These are phyloP conservation scores for Rhingia campestris DNA, from an alignment of 2,888 invertebrate species.

Conservation along the genomic window DNA sequence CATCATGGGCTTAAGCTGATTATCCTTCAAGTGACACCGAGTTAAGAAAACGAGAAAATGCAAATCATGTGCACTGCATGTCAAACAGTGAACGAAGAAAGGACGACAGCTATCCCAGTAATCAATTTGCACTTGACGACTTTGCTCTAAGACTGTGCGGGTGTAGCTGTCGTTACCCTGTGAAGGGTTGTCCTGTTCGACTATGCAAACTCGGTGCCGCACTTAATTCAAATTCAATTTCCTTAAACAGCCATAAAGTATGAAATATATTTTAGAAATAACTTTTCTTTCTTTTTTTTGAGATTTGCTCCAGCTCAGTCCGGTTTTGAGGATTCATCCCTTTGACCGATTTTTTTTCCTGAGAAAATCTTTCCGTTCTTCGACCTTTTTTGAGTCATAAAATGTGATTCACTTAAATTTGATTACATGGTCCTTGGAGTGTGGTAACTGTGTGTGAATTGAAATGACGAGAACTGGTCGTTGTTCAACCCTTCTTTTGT, in stretches of 20 bases:
- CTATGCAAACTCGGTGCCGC: conserved; percentile 13
- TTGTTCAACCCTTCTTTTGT: conserved; percentile 49
- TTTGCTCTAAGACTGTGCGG: neutral
- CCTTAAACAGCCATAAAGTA: conserved; percentile 73
- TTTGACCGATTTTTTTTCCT: conserved; percentile 20
- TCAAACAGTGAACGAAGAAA: conserved; percentile 59
- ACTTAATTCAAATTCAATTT: conserved; percentile 74
- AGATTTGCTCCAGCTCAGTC: conserved; percentile 55
- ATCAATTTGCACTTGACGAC: conserved; percentile 68
- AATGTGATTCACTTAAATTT: conserved; percentile 72
- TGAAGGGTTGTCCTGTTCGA: conserved; percentile 16
- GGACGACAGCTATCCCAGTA: conserved; percentile 50
- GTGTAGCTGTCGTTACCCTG: conserved; percentile 13
- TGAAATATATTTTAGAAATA: conserved; percentile 63
- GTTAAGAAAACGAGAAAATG: conserved; percentile 71
- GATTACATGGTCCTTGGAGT: conserved; percentile 60
- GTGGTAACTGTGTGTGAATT: conserved; percentile 59
- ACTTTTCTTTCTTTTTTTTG: conserved; percentile 5
- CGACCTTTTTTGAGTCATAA: conserved; percentile 61
- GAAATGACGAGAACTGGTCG: conserved; percentile 54
- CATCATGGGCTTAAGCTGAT: conserved; percentile 62
- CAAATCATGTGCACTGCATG: conserved; percentile 74
- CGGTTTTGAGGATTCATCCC: conserved; percentile 11
- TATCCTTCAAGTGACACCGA: conserved; percentile 66
- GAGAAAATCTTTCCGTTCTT: conserved; percentile 10